Base-by-base conservation (phyloP, 2,888 invertebrate genomes). In the Amblyjoppa proteus region DNA sequence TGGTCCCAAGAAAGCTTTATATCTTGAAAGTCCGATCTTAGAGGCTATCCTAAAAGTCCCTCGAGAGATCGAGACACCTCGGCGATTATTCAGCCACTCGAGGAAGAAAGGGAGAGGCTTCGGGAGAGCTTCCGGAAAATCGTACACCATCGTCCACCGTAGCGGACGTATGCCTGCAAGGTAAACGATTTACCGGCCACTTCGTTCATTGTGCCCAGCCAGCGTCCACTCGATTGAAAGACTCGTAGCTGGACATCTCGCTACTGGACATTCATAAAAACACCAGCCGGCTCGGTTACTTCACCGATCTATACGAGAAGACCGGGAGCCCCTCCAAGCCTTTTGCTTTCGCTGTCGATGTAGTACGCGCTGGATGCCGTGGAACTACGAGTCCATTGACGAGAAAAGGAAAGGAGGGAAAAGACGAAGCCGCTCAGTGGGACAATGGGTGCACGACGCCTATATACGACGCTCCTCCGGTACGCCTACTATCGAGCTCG, bases 401-500 rank as follows among this genome's bases (percentile, higher is more conserved):
- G 66, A 74, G 51, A 75, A 51, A 76, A 74, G 75, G 81, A 77
- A 56, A 69, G 74, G 74, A 53, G 73, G 20, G 56, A 77, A 11
- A 49, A 16, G 38, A 53, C 13, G 51, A 70, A 53, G 38, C 16
- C 25, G 13, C 66, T 5, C 16, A 38, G 20, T 34, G 31, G 49
- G 28, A 87, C 86, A 86, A 86, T 82, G 79, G 66, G 4, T 49
- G 4, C 25, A 9, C 73, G 25, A 64, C 25, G 31, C 16, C 64
- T 64, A 81, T 75, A 41, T 56, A 81, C 76, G 75, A 83, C 64
- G 56, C 68, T 76, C 58, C 58, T 86, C 81, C 76, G 88, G 88
- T 89, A 89, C 89, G 89, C 88, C 88, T 90, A 88, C 88, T 89
- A 88, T 89, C 89, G 79, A 73, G 76, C 83, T 51, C 69, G 81